Evolutionary conservation across 2,797 vertebrate species (phyloP).

Genomic region (Dallia pectoralis): DNA sequence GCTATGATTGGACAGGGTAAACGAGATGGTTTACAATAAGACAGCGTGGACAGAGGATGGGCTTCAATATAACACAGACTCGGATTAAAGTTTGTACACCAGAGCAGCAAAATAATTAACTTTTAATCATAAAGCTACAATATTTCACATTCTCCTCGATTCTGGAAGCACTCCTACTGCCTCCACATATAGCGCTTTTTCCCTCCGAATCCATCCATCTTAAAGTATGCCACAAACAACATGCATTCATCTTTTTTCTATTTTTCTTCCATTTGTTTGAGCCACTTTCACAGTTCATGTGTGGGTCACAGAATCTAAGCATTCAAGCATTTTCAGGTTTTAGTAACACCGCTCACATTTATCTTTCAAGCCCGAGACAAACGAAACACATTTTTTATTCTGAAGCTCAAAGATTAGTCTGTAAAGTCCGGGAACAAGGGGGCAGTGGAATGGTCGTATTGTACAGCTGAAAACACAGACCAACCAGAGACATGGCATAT

Average conservation of each 20-base stretch:
- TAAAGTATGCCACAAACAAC: neutral
- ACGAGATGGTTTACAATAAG: constrained; percentile 1
- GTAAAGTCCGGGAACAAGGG: constrained; percentile 41
- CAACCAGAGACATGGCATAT: neutral
- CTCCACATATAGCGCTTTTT: constrained; percentile 18
- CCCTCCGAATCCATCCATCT: constrained; percentile 24
- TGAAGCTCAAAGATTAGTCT: constrained; percentile 48
- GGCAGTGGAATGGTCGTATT: neutral
- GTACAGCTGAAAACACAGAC: neutral
- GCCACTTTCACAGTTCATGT: neutral
- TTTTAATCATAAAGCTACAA: neutral
- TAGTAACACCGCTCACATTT: neutral
- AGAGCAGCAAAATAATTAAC: too few species aligned
- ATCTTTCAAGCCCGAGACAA: constrained; percentile 8
- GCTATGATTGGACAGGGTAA: constrained; percentile 30
- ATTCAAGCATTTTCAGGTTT: constrained; percentile 8
- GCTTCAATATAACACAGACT: too few species aligned
- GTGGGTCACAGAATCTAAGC: neutral
- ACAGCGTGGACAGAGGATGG: constrained; percentile 44
- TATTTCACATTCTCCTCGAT: neutral
- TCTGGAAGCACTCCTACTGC: constrained; percentile 41
- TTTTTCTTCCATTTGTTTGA: neutral
- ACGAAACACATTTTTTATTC: constrained; percentile 8
- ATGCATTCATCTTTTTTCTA: neutral
- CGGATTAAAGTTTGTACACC: too few species aligned